Conservation (phyloP, 2,888 invertebrate species). For the Zaprionus obscuricornis region DNA sequence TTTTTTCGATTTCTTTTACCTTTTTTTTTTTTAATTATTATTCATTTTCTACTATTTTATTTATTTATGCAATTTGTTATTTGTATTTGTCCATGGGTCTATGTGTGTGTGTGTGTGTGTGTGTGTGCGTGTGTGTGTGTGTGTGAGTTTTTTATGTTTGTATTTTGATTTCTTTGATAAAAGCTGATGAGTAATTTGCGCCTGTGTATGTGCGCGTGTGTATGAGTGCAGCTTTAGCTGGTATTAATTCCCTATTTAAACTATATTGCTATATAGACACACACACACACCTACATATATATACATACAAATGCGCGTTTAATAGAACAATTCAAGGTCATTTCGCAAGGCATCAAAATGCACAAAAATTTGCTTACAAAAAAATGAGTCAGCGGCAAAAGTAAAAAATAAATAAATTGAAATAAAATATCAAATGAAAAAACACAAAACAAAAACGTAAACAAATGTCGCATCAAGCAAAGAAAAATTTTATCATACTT, state of each 20-base stretch:
- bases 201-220: no score
- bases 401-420: background rate
- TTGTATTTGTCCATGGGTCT: background rate
- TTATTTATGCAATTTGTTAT: constrained; percentile 33
- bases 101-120: background rate
- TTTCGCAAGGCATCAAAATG: constrained; percentile 29
- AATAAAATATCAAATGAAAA: no score
- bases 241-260: constrained; percentile 11
- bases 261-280: no score
- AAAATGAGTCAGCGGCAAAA: constrained; percentile 32
- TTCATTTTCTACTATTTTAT: no score
- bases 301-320: constrained; percentile 2
- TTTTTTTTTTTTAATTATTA: no score
- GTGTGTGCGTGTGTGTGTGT: constrained; percentile 1
- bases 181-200: constrained; percentile 42
- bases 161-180: constrained; percentile 39
- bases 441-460: no score
- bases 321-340: constrained; percentile 47
- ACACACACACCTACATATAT: no score
- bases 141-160: no score
- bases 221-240: background rate
- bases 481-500: background rate
- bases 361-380: background rate
- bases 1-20: constrained; percentile 7
- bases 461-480: background rate